Evolutionary conservation across 2,113 vertebrate genomes (phyloP).

Genomic region (Peromyscus maniculatus): DNA sequence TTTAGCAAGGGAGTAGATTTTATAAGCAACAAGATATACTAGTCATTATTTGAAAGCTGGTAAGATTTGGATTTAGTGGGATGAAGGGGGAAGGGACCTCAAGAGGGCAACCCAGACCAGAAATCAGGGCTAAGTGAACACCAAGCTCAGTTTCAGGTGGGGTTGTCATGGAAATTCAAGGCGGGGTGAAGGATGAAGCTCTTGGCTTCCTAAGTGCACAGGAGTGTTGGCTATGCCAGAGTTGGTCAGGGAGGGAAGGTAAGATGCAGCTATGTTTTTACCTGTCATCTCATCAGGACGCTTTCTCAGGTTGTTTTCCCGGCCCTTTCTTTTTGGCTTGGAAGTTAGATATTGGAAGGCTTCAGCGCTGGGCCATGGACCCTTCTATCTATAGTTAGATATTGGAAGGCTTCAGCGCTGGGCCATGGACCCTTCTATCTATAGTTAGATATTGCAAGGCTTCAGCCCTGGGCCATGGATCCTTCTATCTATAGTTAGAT

Average conservation of each 20-base stretch:
- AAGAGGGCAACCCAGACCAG: background rate
- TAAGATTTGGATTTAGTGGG: background rate
- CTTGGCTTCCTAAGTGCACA: background rate
- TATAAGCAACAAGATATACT: background rate
- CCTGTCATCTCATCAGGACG: background rate
- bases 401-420: background rate
- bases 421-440: background rate
- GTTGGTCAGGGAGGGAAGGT: background rate
- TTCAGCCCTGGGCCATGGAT: background rate
- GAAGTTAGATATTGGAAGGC: background rate
- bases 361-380: background rate
- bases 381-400: background rate
- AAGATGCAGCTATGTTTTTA: background rate
- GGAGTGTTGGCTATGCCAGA: background rate
- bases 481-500: background rate
- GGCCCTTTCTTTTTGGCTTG: background rate
- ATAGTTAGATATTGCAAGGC: background rate
- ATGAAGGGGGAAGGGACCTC: background rate
- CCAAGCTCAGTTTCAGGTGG: background rate
- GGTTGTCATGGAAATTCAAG: background rate
- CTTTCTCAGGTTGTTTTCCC: background rate
- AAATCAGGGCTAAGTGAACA: background rate
- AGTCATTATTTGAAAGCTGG: background rate
- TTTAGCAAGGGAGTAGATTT: background rate
- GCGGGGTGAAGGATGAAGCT: background rate